Evolutionary conservation across 53 echinoderm and acorn worm species (phyloP).

Genomic region (Zoroaster sp.): DNA sequence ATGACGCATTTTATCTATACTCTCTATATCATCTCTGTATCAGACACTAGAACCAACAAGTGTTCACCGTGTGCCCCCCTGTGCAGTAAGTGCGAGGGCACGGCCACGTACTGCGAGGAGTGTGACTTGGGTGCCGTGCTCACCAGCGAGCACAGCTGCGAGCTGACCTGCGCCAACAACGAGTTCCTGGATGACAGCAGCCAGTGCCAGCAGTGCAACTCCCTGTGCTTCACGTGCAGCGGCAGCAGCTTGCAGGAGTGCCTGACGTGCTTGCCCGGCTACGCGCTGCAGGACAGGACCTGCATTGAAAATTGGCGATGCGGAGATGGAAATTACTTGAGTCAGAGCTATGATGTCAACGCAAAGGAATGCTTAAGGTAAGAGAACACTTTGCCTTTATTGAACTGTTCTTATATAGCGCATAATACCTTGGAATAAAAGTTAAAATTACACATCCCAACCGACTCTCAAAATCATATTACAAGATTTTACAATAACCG

Average conservation of each 20-base stretch:
- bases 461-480: too few relatives aligned
- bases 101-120: slow-evolving; percentile 35
- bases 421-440: too few relatives aligned
- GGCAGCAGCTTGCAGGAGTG: slow-evolving; percentile 49
- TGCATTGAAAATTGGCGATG: slow-evolving; percentile 55
- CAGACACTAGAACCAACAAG: background rate
- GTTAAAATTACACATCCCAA: too few relatives aligned
- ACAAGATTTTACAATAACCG: too few relatives aligned
- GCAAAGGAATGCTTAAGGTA: slow-evolving; percentile 65
- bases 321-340: slow-evolving; percentile 54
- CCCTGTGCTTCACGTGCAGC: slow-evolving; percentile 58
- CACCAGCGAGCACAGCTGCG: slow-evolving; percentile 31
- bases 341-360: background rate
- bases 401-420: background rate
- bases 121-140: slow-evolving; percentile 62
- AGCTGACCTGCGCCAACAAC: slow-evolving; percentile 41
- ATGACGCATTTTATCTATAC: too few relatives aligned
- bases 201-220: slow-evolving; percentile 59
- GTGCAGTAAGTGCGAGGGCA: slow-evolving; percentile 55
- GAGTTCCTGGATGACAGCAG: slow-evolving; percentile 60
- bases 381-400: background rate
- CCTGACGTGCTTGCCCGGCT: slow-evolving; percentile 57
- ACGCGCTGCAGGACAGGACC: slow-evolving; percentile 46
- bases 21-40: background rate
- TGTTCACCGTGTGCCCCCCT: slow-evolving; percentile 63